These are phyloP conservation scores for Onychomys arenicola DNA, from an alignment of 2,797 vertebrate genomes.

Conservation along the genomic window DNA sequence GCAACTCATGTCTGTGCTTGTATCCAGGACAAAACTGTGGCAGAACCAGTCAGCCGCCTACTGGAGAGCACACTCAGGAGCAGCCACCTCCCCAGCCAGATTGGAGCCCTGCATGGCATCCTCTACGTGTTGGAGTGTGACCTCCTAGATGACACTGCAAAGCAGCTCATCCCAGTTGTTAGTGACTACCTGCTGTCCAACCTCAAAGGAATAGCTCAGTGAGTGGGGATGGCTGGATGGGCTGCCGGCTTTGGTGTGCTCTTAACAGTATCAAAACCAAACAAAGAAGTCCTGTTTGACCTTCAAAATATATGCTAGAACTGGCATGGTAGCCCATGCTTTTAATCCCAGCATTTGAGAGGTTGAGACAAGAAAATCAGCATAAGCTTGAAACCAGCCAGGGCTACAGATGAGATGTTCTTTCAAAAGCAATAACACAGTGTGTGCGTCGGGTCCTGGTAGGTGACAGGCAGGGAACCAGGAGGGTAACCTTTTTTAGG, in stretches of 20 bases:
- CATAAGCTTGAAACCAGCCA: neutral
- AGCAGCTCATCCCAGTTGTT: conserved; percentile 95
- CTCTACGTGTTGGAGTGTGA: conserved; percentile 98
- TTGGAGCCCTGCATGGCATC: conserved; percentile 96
- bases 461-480: too few species aligned
- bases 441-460: neutral
- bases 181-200: conserved; percentile 97
- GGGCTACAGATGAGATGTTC: neutral
- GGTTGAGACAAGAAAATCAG: neutral
- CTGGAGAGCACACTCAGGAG: conserved; percentile 96
- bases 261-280: too few species aligned
- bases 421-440: neutral
- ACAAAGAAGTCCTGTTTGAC: fast-evolving
- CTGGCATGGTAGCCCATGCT: neutral
- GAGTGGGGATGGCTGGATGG: conserved; percentile 80
- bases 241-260: fast-evolving
- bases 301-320: neutral
- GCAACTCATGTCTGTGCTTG: conserved; percentile 38
- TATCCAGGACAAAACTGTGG: conserved; percentile 95
- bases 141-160: conserved; percentile 96
- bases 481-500: neutral
- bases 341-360: neutral
- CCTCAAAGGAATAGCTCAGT: conserved; percentile 94
- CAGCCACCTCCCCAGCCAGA: conserved; percentile 96
- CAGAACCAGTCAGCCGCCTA: conserved; percentile 96